Conservation (phyloP, 2,888 invertebrate species). For the Tricholauxania praeusta region DNA sequence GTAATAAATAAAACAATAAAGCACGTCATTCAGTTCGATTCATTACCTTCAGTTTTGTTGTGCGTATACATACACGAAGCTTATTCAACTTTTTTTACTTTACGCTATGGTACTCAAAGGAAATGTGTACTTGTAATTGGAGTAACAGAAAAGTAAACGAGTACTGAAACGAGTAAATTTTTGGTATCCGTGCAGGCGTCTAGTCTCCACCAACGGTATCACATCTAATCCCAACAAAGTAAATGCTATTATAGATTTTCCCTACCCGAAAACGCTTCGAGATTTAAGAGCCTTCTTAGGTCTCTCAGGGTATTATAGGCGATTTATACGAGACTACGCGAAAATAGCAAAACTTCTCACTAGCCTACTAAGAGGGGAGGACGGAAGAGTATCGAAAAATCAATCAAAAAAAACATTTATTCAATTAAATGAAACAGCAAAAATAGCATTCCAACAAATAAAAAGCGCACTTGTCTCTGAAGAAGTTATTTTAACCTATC, state of each 20-base stretch:
- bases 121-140: no score
- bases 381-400: constrained; percentile 30
- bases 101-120: no score
- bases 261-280: constrained; percentile 30
- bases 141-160: no score
- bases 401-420: constrained; percentile 12
- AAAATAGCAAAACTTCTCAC: constrained; percentile 37
- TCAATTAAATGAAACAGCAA: background rate
- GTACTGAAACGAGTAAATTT: no score
- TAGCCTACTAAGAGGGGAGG: constrained; percentile 34
- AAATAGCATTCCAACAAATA: constrained; percentile 18
- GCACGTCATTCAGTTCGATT: no score
- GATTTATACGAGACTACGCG: constrained; percentile 34
- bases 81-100: no score
- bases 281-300: constrained; percentile 36
- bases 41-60: no score
- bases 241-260: constrained; percentile 24
- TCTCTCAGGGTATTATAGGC: constrained; percentile 35
- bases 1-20: no score
- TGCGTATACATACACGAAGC: no score
- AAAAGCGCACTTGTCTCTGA: background rate
- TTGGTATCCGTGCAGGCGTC: no score
- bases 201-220: constrained; percentile 19
- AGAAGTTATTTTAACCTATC: background rate
- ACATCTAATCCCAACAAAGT: constrained; percentile 34